A percentile compares a stretch with the other conserved stretches of the same genome.
These are phyloP conservation scores for Cerceris ruficornis DNA, from an alignment of 2,888 invertebrate genomes.

Conservation along the genomic window DNA sequence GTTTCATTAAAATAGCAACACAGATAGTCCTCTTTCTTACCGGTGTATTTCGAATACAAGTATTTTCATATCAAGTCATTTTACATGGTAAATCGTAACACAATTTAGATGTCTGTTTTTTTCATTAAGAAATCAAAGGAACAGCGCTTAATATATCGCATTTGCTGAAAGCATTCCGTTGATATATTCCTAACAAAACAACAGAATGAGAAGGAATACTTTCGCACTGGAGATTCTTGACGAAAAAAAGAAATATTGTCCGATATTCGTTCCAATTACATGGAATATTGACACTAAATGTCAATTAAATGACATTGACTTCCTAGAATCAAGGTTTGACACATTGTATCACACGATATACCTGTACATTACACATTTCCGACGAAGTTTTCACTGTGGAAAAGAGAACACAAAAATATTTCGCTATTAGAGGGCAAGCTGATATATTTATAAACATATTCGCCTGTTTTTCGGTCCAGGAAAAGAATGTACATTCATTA, in stretches of 20 bases:
- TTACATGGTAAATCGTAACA: constrained; percentile 9
- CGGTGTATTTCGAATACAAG: constrained; percentile 15
- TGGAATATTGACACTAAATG: constrained; percentile 32
- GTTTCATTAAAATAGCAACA: not conserved
- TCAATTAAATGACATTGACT: constrained; percentile 27
- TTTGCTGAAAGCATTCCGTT: too few species aligned
- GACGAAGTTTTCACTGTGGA: not conserved
- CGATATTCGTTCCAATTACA: constrained; percentile 44
- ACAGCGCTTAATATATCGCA: too few species aligned
- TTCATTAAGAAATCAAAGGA: too few species aligned
- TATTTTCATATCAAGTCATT: constrained; percentile 3
- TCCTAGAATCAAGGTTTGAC: constrained; percentile 18
- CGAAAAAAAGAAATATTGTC: not conserved
- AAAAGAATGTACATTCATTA: not conserved
- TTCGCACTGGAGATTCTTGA: too few species aligned
- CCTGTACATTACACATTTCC: constrained; percentile 6
- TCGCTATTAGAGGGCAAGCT: not conserved
- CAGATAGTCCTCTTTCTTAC: not conserved
- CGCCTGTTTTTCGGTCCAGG: not conserved
- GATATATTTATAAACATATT: not conserved
- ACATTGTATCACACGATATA: constrained; percentile 10
- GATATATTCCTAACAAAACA: too few species aligned
- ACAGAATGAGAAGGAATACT: too few species aligned
- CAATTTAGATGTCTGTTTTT: constrained; percentile 6
- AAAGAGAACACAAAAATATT: not conserved